These are phyloP conservation scores for Papilio machaon DNA, from an alignment of 1,140 invertebrate species.

Conservation along the genomic window DNA sequence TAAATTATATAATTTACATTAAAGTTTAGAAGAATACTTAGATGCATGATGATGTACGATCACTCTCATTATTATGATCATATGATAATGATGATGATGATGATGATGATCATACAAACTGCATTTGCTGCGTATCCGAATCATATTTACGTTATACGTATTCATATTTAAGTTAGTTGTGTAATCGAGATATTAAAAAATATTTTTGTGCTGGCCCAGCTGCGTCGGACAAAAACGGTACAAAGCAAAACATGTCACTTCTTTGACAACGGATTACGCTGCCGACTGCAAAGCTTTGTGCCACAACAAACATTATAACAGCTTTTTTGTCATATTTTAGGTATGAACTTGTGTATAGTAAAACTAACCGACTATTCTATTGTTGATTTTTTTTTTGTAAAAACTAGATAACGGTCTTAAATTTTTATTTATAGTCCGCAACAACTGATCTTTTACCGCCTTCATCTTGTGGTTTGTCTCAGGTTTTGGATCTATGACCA, in stretches of 20 bases:
- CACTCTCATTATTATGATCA: no score
- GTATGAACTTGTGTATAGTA: neutral
- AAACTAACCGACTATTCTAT: neutral
- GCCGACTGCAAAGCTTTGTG: conserved; percentile 34
- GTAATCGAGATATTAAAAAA: conserved; percentile 22
- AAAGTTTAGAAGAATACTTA: no score
- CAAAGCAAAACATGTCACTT: conserved; percentile 38
- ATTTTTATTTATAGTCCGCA: neutral
- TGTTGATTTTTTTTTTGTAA: no score
- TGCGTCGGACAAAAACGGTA: conserved; percentile 24
- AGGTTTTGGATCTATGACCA: no score
- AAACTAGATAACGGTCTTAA: neutral
- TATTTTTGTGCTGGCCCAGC: conserved; percentile 26
- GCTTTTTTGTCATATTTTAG: conserved; percentile 28
- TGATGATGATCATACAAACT: no score
- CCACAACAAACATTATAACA: conserved; percentile 14
- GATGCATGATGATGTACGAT: no score
- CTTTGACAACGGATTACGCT: conserved; percentile 35
- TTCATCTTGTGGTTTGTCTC: no score
- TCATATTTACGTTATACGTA: neutral
- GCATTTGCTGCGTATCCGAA: neutral
- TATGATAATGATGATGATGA: no score
- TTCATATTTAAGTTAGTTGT: neutral
- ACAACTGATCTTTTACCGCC: no score
- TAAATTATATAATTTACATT: no score